Conservation (phyloP, 2,888 invertebrate genomes). For the Erebia aethiops region DNA sequence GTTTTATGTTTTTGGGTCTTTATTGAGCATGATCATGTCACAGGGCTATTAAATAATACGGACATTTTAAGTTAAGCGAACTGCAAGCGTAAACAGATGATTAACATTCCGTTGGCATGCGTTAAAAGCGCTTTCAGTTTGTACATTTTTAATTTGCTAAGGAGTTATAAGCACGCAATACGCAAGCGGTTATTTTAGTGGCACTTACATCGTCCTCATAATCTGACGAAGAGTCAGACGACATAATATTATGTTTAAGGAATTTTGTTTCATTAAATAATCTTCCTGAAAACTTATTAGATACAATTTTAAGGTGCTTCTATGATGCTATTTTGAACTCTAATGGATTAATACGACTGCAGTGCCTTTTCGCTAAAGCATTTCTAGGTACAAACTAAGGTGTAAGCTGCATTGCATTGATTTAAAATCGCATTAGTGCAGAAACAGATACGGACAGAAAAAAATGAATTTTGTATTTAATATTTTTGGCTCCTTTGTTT, state of each 20-base stretch:
- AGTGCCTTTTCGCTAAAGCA: conserved; percentile 39
- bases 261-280: background rate
- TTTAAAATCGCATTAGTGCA: conserved; percentile 41
- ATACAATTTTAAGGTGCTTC: conserved; percentile 14
- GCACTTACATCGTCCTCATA: conserved; percentile 62
- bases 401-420: conserved; percentile 56
- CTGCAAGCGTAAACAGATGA: conserved; percentile 74
- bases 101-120: conserved; percentile 68
- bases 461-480: conserved; percentile 13
- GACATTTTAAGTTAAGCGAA: conserved; percentile 66
- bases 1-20: conserved; percentile 64
- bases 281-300: conserved; percentile 2
- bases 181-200: conserved; percentile 42
- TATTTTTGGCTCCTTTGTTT: background rate
- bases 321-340: background rate
- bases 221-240: conserved; percentile 28
- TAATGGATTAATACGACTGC: conserved; percentile 35
- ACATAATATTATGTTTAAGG: conserved; percentile 25
- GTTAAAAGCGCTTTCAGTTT: conserved; percentile 50
- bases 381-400: conserved; percentile 39
- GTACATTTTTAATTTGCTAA: conserved; percentile 52
- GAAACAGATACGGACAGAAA: conserved; percentile 35
- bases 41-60: conserved; percentile 70
- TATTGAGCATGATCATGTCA: conserved; percentile 77
- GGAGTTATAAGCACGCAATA: conserved; percentile 43